phyloP scores from a whole-genome alignment of 2,888 invertebrate species.

The Notodonta ziczac region DNA sequence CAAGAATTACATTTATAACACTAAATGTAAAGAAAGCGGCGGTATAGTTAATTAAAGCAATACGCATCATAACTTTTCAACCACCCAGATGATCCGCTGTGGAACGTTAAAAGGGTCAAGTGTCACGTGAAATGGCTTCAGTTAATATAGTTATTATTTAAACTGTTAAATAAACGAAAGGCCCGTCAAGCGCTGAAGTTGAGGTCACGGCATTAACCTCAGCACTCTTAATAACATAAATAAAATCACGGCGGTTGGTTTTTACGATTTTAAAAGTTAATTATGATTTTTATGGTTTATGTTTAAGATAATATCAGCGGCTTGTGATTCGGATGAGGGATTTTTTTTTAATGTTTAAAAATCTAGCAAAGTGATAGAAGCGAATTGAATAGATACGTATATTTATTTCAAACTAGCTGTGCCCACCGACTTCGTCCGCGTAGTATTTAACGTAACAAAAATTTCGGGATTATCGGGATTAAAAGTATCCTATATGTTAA shows the following conservation, averaged over 20 bases:
- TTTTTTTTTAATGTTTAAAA: too few relatives aligned
- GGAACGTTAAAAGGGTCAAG: constrained; percentile 4
- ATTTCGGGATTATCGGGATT: too few relatives aligned
- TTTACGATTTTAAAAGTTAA: neutral
- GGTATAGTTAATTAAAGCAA: neutral
- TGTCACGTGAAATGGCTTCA: constrained; percentile 1
- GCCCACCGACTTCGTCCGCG: too few relatives aligned
- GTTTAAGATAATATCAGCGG: neutral
- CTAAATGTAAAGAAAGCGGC: neutral
- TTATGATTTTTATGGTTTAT: neutral
- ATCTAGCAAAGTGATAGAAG: too few relatives aligned
- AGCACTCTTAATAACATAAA: constrained; percentile 2
- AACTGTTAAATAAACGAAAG: constrained; percentile 7
- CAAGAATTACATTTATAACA: neutral
- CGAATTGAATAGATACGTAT: too few relatives aligned
- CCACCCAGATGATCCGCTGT: neutral
- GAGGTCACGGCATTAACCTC: constrained; percentile 53
- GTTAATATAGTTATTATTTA: constrained; percentile 6
- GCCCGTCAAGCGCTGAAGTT: neutral
- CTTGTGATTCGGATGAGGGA: neutral
- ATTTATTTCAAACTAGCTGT: too few relatives aligned
- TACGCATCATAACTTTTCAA: neutral
- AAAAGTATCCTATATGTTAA: too few relatives aligned
- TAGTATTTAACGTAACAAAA: too few relatives aligned
- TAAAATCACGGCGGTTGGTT: neutral